Percentiles rank a stretch among this genome's conserved stretches.
These are phyloP conservation scores for Tortrix viridana DNA, from an alignment of 2,888 invertebrate genomes.

Conservation along the genomic window DNA sequence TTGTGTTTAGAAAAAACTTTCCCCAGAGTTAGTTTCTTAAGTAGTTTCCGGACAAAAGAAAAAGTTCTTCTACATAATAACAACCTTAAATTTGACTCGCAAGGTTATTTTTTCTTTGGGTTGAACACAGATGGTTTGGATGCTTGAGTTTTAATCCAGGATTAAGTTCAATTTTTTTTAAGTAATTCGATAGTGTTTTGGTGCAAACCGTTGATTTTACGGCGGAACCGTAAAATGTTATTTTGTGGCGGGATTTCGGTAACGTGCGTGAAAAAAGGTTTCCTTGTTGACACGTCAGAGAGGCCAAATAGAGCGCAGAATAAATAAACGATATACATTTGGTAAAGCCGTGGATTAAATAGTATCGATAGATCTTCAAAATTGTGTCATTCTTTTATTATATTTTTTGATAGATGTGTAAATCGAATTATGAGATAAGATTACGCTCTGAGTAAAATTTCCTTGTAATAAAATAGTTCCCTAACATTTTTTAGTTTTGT, in stretches of 20 bases:
- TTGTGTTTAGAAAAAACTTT: conserved; percentile 31
- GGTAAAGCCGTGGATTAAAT: too few relatives aligned
- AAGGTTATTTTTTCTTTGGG: conserved; percentile 5
- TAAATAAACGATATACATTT: too few relatives aligned
- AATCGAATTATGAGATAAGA: too few relatives aligned
- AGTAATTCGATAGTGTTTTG: conserved; percentile 32
- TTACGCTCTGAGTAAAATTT: too few relatives aligned
- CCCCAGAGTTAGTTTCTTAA: conserved; percentile 24
- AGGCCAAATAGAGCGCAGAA: too few relatives aligned
- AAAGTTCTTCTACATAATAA: neutral
- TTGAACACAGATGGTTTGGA: conserved; percentile 17
- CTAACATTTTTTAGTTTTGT: too few relatives aligned
- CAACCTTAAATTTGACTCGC: neutral
- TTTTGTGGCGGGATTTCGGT: neutral
- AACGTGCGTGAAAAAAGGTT: neutral
- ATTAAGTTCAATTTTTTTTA: conserved; percentile 30
- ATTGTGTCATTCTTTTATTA: too few relatives aligned
- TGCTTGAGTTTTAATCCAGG: conserved; percentile 22
- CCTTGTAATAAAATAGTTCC: too few relatives aligned
- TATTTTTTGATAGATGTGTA: too few relatives aligned
- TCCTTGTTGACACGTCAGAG: neutral
- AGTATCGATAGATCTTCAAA: too few relatives aligned
- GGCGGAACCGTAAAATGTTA: conserved; percentile 23
- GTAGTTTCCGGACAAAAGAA: conserved; percentile 37
- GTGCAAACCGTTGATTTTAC: conserved; percentile 22